These are phyloP conservation scores for Leucoma salicis DNA, from an alignment of 2,888 invertebrate genomes.

Conservation along the genomic window DNA sequence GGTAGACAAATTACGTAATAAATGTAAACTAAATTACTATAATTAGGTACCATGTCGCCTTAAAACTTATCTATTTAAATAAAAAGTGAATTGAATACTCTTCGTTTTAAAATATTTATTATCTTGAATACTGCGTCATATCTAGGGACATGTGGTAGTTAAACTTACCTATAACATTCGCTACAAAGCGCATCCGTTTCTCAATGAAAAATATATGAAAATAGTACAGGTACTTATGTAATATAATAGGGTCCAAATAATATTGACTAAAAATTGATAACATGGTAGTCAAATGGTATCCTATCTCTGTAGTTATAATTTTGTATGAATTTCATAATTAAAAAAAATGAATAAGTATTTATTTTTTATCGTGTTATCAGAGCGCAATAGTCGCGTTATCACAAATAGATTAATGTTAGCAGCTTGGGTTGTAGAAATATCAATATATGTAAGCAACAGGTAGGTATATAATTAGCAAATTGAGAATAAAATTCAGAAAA, in stretches of 20 bases:
- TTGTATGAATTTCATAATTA: slow-evolving; percentile 10
- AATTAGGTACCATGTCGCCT: slow-evolving; percentile 6
- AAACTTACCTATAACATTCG: slow-evolving; percentile 9
- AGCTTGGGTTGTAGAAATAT: background rate
- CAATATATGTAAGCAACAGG: background rate
- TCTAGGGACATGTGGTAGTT: slow-evolving; percentile 26
- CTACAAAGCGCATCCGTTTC: slow-evolving; percentile 27
- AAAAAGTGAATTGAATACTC: slow-evolving; percentile 3
- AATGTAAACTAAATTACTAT: slow-evolving; percentile 2
- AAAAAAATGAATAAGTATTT: background rate
- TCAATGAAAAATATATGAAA: slow-evolving; percentile 37
- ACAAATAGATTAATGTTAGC: too few species aligned
- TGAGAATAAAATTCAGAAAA: slow-evolving; percentile 23
- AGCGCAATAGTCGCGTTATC: background rate
- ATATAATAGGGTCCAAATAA: slow-evolving; percentile 68
- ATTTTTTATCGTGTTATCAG: background rate
- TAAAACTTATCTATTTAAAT: slow-evolving; percentile 5
- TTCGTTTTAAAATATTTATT: too few species aligned
- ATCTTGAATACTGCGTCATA: slow-evolving; percentile 22
- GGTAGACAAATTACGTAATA: too few species aligned
- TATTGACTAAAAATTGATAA: slow-evolving; percentile 53
- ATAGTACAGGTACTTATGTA: slow-evolving; percentile 56
- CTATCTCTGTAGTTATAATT: slow-evolving; percentile 32
- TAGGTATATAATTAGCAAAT: slow-evolving; percentile 1
- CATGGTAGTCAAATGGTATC: slow-evolving; percentile 35